These are phyloP conservation scores for Priocnemis perturbator DNA, from an alignment of 2,888 invertebrate species.

Conservation along the genomic window DNA sequence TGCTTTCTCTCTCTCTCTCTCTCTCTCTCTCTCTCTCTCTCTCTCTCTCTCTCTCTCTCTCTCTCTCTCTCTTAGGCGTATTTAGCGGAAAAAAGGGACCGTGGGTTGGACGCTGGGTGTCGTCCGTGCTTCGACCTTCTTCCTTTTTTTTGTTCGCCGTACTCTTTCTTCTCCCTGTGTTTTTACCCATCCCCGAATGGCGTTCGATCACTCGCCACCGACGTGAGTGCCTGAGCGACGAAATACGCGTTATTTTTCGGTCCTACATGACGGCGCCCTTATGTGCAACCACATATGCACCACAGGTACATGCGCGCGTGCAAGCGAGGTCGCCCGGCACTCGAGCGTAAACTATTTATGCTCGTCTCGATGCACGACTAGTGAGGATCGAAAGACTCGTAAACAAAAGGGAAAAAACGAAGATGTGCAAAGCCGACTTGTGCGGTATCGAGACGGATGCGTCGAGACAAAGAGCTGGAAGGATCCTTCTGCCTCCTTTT, in stretches of 20 bases:
- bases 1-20: conserved; percentile 21
- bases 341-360: too few species aligned
- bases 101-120: not conserved
- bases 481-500: not conserved
- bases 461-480: too few species aligned
- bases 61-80: conserved; percentile 15
- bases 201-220: conserved; percentile 16
- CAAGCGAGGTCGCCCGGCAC: too few species aligned
- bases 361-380: too few species aligned
- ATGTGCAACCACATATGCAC: too few species aligned
- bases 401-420: too few species aligned
- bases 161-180: not conserved
- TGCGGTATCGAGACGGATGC: too few species aligned
- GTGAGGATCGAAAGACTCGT: too few species aligned
- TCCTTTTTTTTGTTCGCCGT: not conserved
- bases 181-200: conserved; percentile 15
- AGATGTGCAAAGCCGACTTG: too few species aligned
- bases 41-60: conserved; percentile 15
- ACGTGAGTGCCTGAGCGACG: not conserved
- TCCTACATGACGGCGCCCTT: too few species aligned
- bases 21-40: conserved; percentile 15
- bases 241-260: not conserved
- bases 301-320: too few species aligned
- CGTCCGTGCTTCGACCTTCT: not conserved
- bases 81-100: conserved; percentile 29